Evolutionary conservation across 2,113 vertebrate species (phyloP).

Genomic region (Ancistrus triradiatus): DNA sequence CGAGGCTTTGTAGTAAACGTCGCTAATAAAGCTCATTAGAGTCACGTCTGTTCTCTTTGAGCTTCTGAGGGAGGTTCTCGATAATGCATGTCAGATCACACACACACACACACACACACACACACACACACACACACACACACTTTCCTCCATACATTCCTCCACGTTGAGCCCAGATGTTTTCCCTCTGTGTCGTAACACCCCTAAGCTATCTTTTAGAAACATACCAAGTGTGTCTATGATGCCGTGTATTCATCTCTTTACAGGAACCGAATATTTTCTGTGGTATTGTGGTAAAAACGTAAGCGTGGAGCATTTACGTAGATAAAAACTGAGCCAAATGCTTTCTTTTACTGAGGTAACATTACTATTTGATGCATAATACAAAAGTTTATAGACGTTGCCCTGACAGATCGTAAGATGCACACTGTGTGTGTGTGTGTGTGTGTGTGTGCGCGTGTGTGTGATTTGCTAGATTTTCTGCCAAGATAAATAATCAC

Average conservation of each 20-base stretch:
- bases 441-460: not conserved
- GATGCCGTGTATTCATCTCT: no score
- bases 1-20: not conserved
- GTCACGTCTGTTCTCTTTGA: not conserved
- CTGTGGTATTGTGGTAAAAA: no score
- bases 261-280: no score
- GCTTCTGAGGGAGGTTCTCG: constrained; percentile 17
- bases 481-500: constrained; percentile 33
- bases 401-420: no score
- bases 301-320: no score
- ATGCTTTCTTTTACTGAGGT: no score
- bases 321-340: no score
- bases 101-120: constrained; percentile 12
- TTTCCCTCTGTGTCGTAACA: constrained; percentile 6
- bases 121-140: constrained; percentile 1
- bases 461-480: constrained; percentile 14
- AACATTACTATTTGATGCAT: no score
- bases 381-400: no score
- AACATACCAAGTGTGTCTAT: not conserved
- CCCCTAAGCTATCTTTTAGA: constrained; percentile 27
- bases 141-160: constrained; percentile 3
- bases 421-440: no score
- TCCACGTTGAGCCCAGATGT: constrained; percentile 37
- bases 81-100: constrained; percentile 25
- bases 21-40: constrained; percentile 13